phyloP scores from a whole-genome alignment of 2,113 vertebrate genomes.

The Crocuta crocuta region DNA sequence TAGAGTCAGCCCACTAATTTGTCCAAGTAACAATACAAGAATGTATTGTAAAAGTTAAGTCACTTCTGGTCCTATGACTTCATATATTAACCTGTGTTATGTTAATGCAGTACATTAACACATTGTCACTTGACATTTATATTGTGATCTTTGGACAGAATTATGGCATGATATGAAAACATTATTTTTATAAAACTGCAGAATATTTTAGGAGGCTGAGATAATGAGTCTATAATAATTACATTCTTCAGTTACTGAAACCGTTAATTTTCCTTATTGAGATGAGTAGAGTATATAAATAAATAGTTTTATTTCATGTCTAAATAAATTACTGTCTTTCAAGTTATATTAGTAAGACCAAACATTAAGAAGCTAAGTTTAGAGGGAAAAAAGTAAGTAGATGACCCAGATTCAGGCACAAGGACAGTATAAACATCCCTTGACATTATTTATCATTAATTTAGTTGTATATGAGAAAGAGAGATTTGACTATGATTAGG shows the following conservation, averaged over 20 bases:
- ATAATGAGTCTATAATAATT: constrained; percentile 29
- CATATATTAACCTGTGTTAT: background rate
- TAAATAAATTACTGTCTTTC: background rate
- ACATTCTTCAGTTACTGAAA: background rate
- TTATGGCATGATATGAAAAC: constrained; percentile 15
- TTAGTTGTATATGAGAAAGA: background rate
- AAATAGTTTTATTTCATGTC: constrained; percentile 40
- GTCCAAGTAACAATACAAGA: background rate
- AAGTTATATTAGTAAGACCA: background rate
- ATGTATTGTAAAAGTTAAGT: background rate
- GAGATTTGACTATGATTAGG: background rate
- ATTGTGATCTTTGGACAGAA: background rate
- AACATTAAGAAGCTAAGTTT: background rate
- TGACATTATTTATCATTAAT: background rate
- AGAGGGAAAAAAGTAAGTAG: no score
- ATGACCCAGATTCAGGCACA: background rate
- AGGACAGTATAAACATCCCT: background rate
- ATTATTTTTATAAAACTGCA: constrained; percentile 45
- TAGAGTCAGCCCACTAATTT: background rate
- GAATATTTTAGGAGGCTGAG: constrained; percentile 37
- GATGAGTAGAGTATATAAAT: background rate
- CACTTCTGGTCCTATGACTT: background rate
- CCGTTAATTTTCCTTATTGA: constrained; percentile 31
- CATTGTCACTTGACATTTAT: constrained; percentile 23
- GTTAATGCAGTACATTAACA: background rate